Base-by-base conservation (phyloP, 2,888 invertebrate species). In the Falcaria lacertinaria region DNA sequence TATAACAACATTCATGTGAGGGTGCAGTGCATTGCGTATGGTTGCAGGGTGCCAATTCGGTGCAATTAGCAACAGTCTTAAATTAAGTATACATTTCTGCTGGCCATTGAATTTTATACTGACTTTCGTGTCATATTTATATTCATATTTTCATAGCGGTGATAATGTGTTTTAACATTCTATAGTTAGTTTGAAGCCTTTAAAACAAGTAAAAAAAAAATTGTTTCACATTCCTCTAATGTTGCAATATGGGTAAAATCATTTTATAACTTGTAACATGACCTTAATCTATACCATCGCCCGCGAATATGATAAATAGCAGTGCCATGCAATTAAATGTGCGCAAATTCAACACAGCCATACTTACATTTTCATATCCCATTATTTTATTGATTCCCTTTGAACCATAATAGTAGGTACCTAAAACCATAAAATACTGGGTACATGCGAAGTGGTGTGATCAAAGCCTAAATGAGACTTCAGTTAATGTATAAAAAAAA, bases 21-120 rank as follows among this genome's bases (percentile, higher is more conserved):
- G n/a, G 41, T 45, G 42, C 42, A 36, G 32, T 37, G 34, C 33
- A 37, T 28, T 34, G 33, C 35, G 33, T 28, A 38, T 39, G 8
- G 38, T 39, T 32, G 37, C 15, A 7, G 22, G 22, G 37, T 22
- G 37, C 22, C 8, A 8, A 22, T 22, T 37, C 22, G 13, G 37
- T 37, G 15, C 8, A 37, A 37, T 14, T n/a, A 36, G 36, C 36
- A 14, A 22, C 19, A 28, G 11, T 11, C 28, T 1, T 28, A 28
- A 28, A 28, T 11, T 3, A 11, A 3, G 28, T 28, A n/a, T 3
- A 28, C 11, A 11, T 3, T 28, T 11, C 28, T 14, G n/a, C 22
- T 25, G 8, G 19, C 25, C 37, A 22, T 37, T 22, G 13, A 14
- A 14, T 22, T 19, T 28, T 28, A 28, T 36, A 14, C 22, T 37